Evolutionary conservation across 2,797 vertebrate species (phyloP).

Genomic region (Saxicola maurus): DNA sequence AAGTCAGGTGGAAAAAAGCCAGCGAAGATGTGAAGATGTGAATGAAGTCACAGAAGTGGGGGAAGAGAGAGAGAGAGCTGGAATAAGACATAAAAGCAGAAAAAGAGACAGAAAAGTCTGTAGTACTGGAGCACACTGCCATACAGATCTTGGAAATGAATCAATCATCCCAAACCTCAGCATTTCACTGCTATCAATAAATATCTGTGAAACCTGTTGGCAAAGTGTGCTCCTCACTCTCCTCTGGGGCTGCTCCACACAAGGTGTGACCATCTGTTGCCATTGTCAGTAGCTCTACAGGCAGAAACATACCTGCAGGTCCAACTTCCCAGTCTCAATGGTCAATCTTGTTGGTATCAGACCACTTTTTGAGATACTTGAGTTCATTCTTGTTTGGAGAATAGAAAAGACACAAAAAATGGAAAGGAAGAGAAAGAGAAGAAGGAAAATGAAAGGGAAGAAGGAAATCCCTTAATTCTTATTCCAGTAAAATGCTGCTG

Average conservation of each 20-base stretch:
- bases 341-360: neutral
- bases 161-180: neutral
- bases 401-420: neutral
- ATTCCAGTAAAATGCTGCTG: neutral
- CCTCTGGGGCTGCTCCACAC: neutral
- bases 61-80: neutral
- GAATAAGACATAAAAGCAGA: neutral
- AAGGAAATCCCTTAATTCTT: neutral
- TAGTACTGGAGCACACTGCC: neutral
- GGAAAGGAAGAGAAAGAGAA: neutral
- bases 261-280: neutral
- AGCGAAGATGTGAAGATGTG: constrained; percentile 35
- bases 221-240: neutral
- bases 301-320: neutral
- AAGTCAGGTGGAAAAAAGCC: constrained; percentile 35
- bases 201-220: constrained; percentile 21
- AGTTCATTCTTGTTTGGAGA: neutral
- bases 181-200: neutral
- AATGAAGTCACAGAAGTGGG: constrained; percentile 13
- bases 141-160: constrained; percentile 5
- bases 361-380: neutral
- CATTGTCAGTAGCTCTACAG: neutral
- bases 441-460: neutral
- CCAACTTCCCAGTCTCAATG: neutral
- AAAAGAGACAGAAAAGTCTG: neutral